Base-by-base conservation (phyloP, 2,113 vertebrate species). In the Sturnira hondurensis region DNA sequence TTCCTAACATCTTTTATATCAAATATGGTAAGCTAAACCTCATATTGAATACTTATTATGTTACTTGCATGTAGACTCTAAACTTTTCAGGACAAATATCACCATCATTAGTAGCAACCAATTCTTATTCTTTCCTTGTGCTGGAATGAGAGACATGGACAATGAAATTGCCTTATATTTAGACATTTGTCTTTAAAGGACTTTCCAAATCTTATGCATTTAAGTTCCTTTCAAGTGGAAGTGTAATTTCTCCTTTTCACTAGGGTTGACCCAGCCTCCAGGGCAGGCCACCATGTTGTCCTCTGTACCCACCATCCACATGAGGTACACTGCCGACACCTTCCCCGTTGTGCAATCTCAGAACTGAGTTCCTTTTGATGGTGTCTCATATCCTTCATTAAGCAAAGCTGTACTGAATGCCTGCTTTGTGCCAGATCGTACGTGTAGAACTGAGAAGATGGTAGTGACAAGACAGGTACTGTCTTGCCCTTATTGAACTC, bases 281-380 rank as follows among this genome's bases (percentile, higher is more conserved):
- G 2, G 28, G 26, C 26, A 50, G 26, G 22, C 26, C 12, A 17
- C 22, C 56, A 11, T 20, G 4, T 13, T 61, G 56, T 84, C 22
- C 26, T 41, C 41, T 65, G 4, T 73, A 8, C 3, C 22, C 33
- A 61, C 70, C 10, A 0, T 28, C 6, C 3, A 1, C 3, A 3
- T 1, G 26, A 54, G 4, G 10, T 87, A 28, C 47, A 31, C 26
- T 41, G 1, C 43, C 19, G 26, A 80, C 81, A 52, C 76, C 76
- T 43, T 41, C 15, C 63, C 36, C 5, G 26, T 2, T 11, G 10
- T 5, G 11, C 33, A 16, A 20, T 13, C 43, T 77, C n/a, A 16
- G 73, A 47, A 71, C 12, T 74, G 61, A 91, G 43, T 58, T 45
- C 19, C 7, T 31, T 74, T 43, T 76, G 50, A 31, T 81, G 74